Base-by-base conservation (phyloP, 2,797 vertebrate species). In the Sebastes taczanowskii region DNA sequence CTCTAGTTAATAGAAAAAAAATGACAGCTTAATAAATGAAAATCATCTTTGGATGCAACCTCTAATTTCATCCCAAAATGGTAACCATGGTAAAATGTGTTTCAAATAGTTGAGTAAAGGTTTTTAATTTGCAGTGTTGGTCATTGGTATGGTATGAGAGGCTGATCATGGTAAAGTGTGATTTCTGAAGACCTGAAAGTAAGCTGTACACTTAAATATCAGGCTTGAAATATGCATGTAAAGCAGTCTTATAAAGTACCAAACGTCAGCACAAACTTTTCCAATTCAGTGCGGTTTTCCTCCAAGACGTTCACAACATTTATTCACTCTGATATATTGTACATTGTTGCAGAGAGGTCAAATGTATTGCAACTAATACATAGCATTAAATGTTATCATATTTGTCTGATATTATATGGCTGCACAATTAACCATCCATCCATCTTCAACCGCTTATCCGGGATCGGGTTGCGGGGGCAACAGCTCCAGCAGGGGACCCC, bases 351-450 rank as follows among this genome's bases (percentile, higher is more conserved):
- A 38, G 18, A 20, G 7, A 32, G 53, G 9, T 13, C 1, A 56
- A 32, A 34, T 1, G 6, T 22, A 10, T 23, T 11, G n/a, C 34
- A 30, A 2, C 38, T 34, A 13, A 34, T 25, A 4, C 55, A 11
- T 4, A 10, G 10, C 56, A 11, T 1, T 27, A 23, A 20, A 2
- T 55, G 6, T 42, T 18, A 35, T 60, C 20, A 55, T 18, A 16
- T 8, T 5, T 29, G 13, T 56, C 1, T 46, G 14, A 23, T 29
- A 29, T 16, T 7, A 25, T 0, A 16, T 6, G 6, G 38, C 14
- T 42, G 38, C 38, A 42, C 27, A 42, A 16, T 16, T 42, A 42
- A 4, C 25, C 25, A 27, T 27, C 25, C 25, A 27, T 27, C 25
- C 23, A 23, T 23, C 23, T 27, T 27, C 25, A 27, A 27, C 25